A percentile compares a stretch with the other conserved stretches of the same genome.
Evolutionary conservation across 2,113 vertebrate genomes (phyloP).

Genomic region (Micromys minutus): DNA sequence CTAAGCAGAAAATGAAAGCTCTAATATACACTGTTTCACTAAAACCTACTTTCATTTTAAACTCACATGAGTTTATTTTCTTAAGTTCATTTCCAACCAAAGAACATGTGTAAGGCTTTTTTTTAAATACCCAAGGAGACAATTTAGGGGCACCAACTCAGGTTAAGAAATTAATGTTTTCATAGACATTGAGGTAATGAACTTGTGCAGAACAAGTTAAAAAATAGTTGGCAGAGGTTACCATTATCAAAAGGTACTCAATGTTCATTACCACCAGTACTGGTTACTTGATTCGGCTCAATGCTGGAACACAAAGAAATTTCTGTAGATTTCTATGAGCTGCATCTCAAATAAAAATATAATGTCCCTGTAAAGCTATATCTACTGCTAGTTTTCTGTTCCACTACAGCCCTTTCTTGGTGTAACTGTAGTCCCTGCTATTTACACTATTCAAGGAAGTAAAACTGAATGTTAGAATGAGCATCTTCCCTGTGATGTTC

Average conservation of each 20-base stretch:
- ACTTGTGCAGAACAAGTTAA: neutral
- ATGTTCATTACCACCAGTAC: neutral
- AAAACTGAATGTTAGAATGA: neutral
- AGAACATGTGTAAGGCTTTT: neutral
- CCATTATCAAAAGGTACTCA: neutral
- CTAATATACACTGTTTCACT: neutral
- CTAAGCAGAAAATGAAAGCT: conserved; percentile 4
- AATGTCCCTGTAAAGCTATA: neutral
- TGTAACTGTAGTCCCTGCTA: neutral
- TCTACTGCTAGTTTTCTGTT: neutral
- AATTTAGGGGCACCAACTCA: neutral
- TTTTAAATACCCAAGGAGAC: neutral
- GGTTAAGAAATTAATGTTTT: neutral
- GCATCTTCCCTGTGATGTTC: neutral
- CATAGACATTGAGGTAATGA: neutral
- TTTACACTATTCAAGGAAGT: neutral
- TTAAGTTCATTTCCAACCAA: neutral
- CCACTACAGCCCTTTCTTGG: neutral
- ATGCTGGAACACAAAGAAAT: neutral
- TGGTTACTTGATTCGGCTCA: neutral
- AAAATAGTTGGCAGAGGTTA: neutral
- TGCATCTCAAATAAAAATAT: neutral
- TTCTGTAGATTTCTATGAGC: neutral
- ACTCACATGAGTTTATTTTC: neutral
- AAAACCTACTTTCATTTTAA: conserved; percentile 15